Evolutionary conservation across 2,113 vertebrate species (phyloP).

Genomic region (Notothenia rossii): DNA sequence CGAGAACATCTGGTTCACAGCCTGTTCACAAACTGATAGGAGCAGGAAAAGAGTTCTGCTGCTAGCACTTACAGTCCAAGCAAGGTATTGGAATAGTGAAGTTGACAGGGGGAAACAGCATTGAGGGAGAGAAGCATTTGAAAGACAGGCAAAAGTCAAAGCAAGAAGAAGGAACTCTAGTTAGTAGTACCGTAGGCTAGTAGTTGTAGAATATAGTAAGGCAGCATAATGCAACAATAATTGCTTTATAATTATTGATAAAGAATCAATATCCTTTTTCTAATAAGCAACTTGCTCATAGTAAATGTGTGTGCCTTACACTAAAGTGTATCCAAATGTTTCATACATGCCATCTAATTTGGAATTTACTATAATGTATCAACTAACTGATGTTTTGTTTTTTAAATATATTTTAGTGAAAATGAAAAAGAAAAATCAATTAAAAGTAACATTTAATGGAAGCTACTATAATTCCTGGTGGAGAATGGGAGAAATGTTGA

Average conservation of each 20-base stretch:
- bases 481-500: background rate
- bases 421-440: background rate
- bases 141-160: conserved; percentile 39
- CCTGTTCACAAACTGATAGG: conserved; percentile 59
- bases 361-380: background rate
- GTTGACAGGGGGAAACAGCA: background rate
- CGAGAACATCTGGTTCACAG: conserved; percentile 43
- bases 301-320: too few relatives aligned
- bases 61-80: conserved; percentile 17
- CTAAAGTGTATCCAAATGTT: background rate
- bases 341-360: background rate
- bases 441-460: background rate
- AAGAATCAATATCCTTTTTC: too few relatives aligned
- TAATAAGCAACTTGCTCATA: too few relatives aligned
- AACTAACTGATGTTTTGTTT: background rate
- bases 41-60: conserved; percentile 21
- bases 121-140: conserved; percentile 18
- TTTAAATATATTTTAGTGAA: background rate
- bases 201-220: too few relatives aligned
- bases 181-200: too few relatives aligned
- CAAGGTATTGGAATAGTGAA: conserved; percentile 13
- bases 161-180: background rate
- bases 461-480: background rate
- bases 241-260: too few relatives aligned
- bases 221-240: too few relatives aligned